Evolutionary conservation across 2,888 invertebrate species (phyloP).

Genomic region (Gonocerus acuteangulatus): DNA sequence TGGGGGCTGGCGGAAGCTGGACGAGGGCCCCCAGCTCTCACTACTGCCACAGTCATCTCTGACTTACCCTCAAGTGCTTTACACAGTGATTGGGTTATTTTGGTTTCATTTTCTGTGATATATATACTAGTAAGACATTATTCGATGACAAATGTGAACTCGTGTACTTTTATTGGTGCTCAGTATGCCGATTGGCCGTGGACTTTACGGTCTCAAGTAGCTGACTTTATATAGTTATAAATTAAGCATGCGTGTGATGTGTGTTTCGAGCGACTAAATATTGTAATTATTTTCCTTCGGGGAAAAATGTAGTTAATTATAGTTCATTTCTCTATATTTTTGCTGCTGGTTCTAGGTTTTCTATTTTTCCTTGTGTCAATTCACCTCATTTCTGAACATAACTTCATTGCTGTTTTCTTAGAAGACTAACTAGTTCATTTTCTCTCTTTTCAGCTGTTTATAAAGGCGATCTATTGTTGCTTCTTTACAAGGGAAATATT

Average conservation of each 20-base stretch:
- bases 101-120: constrained; percentile 41
- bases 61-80: constrained; percentile 42
- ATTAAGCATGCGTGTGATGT: constrained; percentile 33
- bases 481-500: constrained; percentile 32
- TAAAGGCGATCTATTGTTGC: constrained; percentile 34
- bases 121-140: constrained; percentile 38
- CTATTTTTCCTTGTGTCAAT: constrained; percentile 28
- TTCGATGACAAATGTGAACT: constrained; percentile 32
- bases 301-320: constrained; percentile 28
- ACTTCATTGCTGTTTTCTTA: constrained; percentile 36
- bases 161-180: constrained; percentile 39
- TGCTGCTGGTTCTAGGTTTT: constrained; percentile 32
- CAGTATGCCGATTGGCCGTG: constrained; percentile 37
- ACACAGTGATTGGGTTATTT: constrained; percentile 40
- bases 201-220: constrained; percentile 31
- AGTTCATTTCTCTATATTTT: constrained; percentile 29
- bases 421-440: constrained; percentile 19
- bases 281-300: constrained; percentile 32
- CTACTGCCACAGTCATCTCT: constrained; percentile 38
- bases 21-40: constrained; percentile 30
- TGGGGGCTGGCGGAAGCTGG: constrained; percentile 32
- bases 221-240: constrained; percentile 25
- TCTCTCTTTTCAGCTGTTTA: constrained; percentile 32
- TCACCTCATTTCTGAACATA: constrained; percentile 37
- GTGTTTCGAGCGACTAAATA: constrained; percentile 32